phyloP scores from a whole-genome alignment of 2,888 invertebrate species.

The Adelognathus sp. region DNA sequence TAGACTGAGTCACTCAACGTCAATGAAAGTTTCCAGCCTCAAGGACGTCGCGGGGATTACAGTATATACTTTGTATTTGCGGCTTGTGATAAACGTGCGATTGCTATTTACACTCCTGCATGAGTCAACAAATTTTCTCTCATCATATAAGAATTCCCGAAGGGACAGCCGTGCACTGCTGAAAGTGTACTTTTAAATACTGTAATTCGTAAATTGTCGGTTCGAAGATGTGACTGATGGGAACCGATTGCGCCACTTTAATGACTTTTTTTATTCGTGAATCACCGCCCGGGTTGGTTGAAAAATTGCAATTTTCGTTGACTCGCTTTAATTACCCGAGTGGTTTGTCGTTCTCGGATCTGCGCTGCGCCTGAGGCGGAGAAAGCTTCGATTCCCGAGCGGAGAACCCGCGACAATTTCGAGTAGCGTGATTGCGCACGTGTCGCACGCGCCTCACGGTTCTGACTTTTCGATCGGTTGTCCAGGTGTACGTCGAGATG shows the following conservation, averaged over 20 bases:
- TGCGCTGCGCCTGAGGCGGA: constrained; percentile 60
- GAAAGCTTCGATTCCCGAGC: constrained; percentile 62
- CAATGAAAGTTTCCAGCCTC: constrained; percentile 64
- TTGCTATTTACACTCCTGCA: neutral
- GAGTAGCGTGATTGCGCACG: constrained; percentile 66
- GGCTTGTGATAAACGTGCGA: neutral
- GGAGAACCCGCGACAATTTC: constrained; percentile 63
- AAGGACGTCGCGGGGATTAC: constrained; percentile 57
- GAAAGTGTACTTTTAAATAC: neutral
- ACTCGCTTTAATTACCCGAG: constrained; percentile 53
- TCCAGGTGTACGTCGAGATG: constrained; percentile 43
- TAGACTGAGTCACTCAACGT: constrained; percentile 70
- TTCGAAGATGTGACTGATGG: constrained; percentile 7
- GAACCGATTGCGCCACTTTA: constrained; percentile 12
- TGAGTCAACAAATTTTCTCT: neutral
- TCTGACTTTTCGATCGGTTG: constrained; percentile 37
- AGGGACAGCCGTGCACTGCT: neutral
- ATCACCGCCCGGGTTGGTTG: constrained; percentile 20
- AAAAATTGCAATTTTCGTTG: constrained; percentile 46
- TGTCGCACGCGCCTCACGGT: constrained; percentile 60
- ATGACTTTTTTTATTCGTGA: constrained; percentile 32
- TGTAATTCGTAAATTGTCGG: constrained; percentile 37
- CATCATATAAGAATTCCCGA: neutral
- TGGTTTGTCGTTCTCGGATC: constrained; percentile 9
- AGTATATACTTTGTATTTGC: neutral